Base-by-base conservation (phyloP, 2,888 invertebrate species). In the Odontocolon sp. region DNA sequence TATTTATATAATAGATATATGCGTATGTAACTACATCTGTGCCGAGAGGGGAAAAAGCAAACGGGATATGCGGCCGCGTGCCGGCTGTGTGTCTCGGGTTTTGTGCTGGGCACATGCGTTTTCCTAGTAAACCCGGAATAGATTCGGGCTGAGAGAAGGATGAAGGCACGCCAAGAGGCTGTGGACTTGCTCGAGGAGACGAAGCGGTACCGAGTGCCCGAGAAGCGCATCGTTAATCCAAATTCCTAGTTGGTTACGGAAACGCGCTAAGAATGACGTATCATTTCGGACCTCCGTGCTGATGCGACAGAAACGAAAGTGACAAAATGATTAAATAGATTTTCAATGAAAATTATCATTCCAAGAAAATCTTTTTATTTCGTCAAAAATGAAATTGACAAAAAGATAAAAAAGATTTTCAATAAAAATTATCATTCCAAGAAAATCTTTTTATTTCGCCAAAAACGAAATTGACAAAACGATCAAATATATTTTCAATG, bases 91-190 rank as follows among this genome's bases (percentile, higher is more conserved):
- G 47, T 45, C 56, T 33, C 67, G n/a, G n/a, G n/a, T n/a, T n/a
- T n/a, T n/a, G n/a, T n/a, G n/a, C n/a, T n/a, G 52, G 26, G 45
- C 73, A 59, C 73, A 59, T 59, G 59, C 50, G 73, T 77, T 77
- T 87, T 87, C 87, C 85, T 83, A 83, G 87, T 87, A 87, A 75
- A 86, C 86, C 84, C 85, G 86, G 86, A 87, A 87, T 87, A 87
- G 87, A 85, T 81, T 67, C 31, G 36, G 36, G 47, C 64, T 21
- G 38, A 64, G 50, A 21, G 31, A 64, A 26, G 11, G 63, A 45
- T 31, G 56, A 45, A 9, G 26, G 26, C n/a, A 56, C 23, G 52
- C 14, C 14, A 63, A 28, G 8, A 68, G 31, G 50, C n/a, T 38
- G 23, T 8, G 18, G 11, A 9, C 28, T 16, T 33, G 11, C 42